These are phyloP conservation scores for Bombus terrestris DNA, from an alignment of 1,140 invertebrate species.

Conservation along the genomic window DNA sequence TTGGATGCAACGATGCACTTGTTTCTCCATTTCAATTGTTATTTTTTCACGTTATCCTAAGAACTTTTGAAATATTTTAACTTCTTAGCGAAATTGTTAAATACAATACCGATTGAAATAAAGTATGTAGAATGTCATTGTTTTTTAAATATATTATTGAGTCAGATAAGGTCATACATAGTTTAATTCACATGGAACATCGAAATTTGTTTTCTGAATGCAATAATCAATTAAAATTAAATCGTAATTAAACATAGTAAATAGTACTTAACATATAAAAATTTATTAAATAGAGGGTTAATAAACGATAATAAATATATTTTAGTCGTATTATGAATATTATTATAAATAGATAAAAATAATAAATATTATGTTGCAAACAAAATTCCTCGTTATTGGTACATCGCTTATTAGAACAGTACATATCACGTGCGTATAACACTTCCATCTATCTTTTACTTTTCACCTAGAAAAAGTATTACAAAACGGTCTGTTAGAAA, in stretches of 20 bases:
- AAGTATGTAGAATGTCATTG: neutral
- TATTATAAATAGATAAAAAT: no score
- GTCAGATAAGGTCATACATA: neutral
- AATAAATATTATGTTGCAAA: no score
- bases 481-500: conserved; percentile 8
- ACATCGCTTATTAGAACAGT: neutral
- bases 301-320: no score
- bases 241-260: neutral
- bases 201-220: neutral
- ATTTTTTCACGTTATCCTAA: neutral
- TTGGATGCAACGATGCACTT: neutral
- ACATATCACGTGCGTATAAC: neutral
- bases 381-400: neutral
- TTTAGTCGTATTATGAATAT: no score
- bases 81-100: no score
- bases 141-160: neutral
- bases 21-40: neutral
- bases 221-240: neutral
- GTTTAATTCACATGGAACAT: neutral
- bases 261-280: neutral
- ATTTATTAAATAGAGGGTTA: no score
- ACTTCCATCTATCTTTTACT: neutral
- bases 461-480: conserved; percentile 7
- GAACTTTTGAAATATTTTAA: no score
- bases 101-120: neutral